Evolutionary conservation across 2,113 vertebrate genomes (phyloP).

Genomic region (Leiothrix lutea): DNA sequence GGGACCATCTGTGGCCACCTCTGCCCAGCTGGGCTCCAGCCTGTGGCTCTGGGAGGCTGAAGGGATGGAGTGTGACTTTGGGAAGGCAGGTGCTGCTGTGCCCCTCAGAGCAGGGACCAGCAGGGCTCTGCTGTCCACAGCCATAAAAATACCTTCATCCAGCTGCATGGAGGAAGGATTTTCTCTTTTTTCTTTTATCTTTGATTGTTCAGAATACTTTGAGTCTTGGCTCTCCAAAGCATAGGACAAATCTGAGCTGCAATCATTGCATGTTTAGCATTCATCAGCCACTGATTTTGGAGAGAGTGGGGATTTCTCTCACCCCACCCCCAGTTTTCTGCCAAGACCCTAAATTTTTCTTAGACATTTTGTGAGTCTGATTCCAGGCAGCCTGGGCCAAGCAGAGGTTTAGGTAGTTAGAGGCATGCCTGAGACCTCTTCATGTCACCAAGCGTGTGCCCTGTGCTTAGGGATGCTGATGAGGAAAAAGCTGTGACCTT

Average conservation of each 20-base stretch:
- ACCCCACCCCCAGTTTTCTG: neutral
- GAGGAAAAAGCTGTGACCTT: neutral
- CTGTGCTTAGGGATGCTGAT: neutral
- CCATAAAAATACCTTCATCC: neutral
- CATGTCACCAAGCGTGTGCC: rapidly evolving
- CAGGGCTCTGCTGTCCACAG: neutral
- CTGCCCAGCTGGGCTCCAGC: too few relatives aligned
- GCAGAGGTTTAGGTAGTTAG: neutral
- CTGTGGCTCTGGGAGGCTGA: too few relatives aligned
- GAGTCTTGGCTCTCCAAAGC: neutral
- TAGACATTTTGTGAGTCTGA: neutral
- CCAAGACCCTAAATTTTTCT: neutral
- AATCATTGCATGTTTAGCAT: rapidly evolving
- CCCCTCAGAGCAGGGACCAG: too few relatives aligned
- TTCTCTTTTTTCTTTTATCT: neutral
- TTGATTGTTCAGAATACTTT: neutral
- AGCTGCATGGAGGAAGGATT: neutral
- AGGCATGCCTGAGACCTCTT: neutral
- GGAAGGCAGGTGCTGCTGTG: too few relatives aligned
- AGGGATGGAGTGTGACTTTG: too few relatives aligned
- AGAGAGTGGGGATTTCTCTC: neutral
- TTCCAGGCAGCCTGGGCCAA: neutral
- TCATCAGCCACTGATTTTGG: neutral
- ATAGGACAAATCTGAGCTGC: neutral
- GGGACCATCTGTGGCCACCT: too few relatives aligned